Conservation (phyloP, 1,140 invertebrate species). For the Zaprionus camerounensis region DNA sequence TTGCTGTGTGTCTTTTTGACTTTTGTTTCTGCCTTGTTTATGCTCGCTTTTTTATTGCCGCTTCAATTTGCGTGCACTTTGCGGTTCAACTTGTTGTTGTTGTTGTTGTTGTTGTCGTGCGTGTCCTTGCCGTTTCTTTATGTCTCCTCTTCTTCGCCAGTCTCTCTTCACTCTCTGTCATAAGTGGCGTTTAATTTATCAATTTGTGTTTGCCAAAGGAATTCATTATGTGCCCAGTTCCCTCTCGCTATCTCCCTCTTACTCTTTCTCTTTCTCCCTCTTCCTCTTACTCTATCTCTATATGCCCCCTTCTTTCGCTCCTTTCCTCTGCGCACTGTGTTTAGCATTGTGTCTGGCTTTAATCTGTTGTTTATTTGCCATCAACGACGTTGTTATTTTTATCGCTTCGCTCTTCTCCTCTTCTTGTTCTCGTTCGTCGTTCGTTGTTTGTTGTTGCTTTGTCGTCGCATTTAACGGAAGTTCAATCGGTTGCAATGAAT, state of each 20-base stretch:
- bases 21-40: constrained; percentile 77
- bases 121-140: constrained; percentile 76
- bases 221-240: constrained; percentile 70
- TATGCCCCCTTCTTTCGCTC: too few species aligned
- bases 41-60: constrained; percentile 64
- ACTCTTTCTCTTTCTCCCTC: neutral
- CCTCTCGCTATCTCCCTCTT: neutral
- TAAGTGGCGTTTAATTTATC: constrained; percentile 83
- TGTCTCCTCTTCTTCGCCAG: constrained; percentile 31
- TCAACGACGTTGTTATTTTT: constrained; percentile 41
- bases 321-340: constrained; percentile 32
- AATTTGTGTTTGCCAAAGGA: constrained; percentile 80
- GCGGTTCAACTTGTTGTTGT: constrained; percentile 49
- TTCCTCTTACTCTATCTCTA: neutral
- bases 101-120: constrained; percentile 49
- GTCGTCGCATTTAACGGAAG: constrained; percentile 48
- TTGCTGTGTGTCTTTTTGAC: constrained; percentile 54
- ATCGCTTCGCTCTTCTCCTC: constrained; percentile 24
- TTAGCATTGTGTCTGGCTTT: constrained; percentile 64
- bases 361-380: constrained; percentile 74
- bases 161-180: constrained; percentile 32
- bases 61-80: constrained; percentile 79
- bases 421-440: too few species aligned
- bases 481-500: constrained; percentile 54
- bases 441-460: constrained; percentile 25